These are phyloP conservation scores for Stomorhina lunata DNA, from an alignment of 2,888 invertebrate genomes.

Conservation along the genomic window DNA sequence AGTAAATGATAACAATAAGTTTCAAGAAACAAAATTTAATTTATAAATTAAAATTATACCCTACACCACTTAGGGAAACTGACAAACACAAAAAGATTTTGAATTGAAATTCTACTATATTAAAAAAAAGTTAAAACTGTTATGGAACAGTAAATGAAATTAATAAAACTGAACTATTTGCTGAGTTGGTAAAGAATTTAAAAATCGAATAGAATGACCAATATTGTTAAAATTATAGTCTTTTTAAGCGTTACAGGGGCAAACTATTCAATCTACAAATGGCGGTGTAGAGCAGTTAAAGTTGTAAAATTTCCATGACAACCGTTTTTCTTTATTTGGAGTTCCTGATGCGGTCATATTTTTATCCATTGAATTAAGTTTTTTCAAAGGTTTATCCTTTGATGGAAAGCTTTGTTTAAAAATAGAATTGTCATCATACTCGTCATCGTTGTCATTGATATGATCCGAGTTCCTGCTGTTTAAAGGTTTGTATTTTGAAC, in stretches of 20 bases:
- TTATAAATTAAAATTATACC: no score
- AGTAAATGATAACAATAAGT: slow-evolving; percentile 64
- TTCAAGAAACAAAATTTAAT: no score
- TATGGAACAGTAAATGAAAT: no score
- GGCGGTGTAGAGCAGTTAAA: no score
- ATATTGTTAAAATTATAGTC: no score
- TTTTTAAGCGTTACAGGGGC: no score
- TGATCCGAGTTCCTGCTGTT: slow-evolving; percentile 40
- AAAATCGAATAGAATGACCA: no score
- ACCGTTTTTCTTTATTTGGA: slow-evolving; percentile 26
- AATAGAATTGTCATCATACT: slow-evolving; percentile 56
- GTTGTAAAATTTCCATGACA: neutral
- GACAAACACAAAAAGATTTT: neutral
- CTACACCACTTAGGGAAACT: no score
- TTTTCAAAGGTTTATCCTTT: slow-evolving; percentile 60
- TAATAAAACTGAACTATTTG: no score
- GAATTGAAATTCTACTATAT: neutral
- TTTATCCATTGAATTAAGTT: neutral
- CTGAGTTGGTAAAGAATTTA: no score
- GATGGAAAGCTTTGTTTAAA: slow-evolving; percentile 48
- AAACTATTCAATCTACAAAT: no score
- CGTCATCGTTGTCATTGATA: slow-evolving; percentile 37
- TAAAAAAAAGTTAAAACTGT: neutral
- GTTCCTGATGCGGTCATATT: neutral
- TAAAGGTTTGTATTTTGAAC: slow-evolving; percentile 34